Conservation (phyloP, 2,888 invertebrate genomes). For the Clanis bilineata region DNA sequence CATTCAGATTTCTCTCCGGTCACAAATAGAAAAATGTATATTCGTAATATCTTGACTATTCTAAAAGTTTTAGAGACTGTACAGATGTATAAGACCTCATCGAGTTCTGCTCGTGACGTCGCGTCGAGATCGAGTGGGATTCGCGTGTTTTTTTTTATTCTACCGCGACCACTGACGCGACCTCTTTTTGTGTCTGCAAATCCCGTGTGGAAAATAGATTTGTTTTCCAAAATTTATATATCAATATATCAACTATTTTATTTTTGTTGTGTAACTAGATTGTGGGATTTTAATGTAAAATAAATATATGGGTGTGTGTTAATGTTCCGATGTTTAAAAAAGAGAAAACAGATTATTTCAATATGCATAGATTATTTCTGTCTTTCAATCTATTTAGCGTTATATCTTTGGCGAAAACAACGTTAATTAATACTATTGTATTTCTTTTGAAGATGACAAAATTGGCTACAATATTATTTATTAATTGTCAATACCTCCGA, state of each 20-base stretch:
- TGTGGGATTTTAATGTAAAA: background rate
- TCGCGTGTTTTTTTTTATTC: background rate
- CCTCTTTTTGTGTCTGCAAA: constrained; percentile 13
- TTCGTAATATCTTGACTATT: background rate
- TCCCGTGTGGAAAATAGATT: constrained; percentile 5
- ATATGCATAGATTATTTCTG: too few species aligned
- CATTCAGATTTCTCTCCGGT: background rate
- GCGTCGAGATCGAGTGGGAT: background rate
- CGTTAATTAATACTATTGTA: too few species aligned
- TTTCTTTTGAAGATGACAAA: too few species aligned
- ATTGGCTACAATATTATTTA: too few species aligned
- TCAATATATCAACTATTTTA: background rate
- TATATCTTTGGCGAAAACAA: too few species aligned
- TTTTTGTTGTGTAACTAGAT: background rate
- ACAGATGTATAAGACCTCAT: background rate
- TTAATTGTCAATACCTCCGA: too few species aligned
- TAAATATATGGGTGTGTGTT: background rate
- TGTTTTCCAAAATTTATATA: constrained; percentile 6
- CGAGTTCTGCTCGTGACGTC: constrained; percentile 1
- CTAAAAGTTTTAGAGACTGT: background rate
- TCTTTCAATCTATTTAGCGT: too few species aligned
- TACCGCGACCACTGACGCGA: constrained; percentile 4
- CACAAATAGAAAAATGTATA: background rate
- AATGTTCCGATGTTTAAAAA: background rate
- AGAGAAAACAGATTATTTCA: too few species aligned